A percentile compares a stretch with the other conserved stretches of the same genome.
These are phyloP conservation scores for Clarias gariepinus DNA, from an alignment of 2,113 vertebrate species.

Conservation along the genomic window DNA sequence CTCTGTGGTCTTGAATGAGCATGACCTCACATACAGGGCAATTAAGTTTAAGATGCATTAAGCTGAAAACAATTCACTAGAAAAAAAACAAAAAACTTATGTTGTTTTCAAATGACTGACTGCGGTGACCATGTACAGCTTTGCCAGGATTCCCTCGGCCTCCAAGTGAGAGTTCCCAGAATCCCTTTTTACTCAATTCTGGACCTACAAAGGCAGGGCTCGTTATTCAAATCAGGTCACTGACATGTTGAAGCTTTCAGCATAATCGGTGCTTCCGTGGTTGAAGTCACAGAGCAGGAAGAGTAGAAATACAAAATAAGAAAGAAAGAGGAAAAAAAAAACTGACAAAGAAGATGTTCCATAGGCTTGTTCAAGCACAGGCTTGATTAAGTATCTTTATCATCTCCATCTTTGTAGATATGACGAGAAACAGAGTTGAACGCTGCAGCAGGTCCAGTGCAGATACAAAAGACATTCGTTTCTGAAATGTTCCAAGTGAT, in stretches of 20 bases:
- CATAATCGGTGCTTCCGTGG: neutral
- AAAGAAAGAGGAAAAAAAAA: conserved; percentile 5
- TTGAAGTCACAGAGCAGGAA: conserved; percentile 31
- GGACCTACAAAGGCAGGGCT: conserved; percentile 17
- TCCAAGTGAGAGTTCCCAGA: neutral
- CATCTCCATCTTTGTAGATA: conserved; percentile 34
- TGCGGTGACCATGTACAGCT: conserved; percentile 11
- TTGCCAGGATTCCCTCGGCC: neutral
- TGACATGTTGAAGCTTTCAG: neutral
- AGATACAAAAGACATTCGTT: conserved; percentile 52
- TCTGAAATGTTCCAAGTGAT: conserved; percentile 47
- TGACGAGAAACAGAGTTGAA: conserved; percentile 33
- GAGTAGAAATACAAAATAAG: conserved; percentile 37
- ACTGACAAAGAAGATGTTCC: conserved; percentile 24
- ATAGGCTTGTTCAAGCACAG: conserved; percentile 34
- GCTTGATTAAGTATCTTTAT: conserved; percentile 11
- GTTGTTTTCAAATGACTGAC: conserved; percentile 17
- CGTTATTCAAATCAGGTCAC: neutral
- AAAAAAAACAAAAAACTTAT: conserved; percentile 16
- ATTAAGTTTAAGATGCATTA: conserved; percentile 10
- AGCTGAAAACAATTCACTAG: conserved; percentile 14
- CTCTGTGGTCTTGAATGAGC: conserved; percentile 11
- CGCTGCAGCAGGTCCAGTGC: conserved; percentile 43
- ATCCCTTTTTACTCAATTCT: neutral
- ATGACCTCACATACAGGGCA: neutral